These are phyloP conservation scores for Drosophila paramelanica DNA, from an alignment of 2,888 invertebrate species.

Conservation along the genomic window DNA sequence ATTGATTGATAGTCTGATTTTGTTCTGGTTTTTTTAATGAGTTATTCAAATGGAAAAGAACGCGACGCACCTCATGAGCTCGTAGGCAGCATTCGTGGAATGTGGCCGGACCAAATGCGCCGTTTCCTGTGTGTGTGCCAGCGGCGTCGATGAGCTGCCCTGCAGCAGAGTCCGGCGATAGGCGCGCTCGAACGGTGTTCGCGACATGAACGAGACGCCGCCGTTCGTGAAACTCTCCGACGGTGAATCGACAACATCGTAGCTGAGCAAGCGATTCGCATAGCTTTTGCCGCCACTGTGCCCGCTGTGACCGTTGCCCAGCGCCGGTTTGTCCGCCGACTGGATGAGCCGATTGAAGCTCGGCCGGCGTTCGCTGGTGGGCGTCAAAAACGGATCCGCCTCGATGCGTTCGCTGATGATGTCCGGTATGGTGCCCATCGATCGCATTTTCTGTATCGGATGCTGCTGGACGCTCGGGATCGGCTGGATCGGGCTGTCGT, in stretches of 20 bases:
- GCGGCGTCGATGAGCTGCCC: constrained; percentile 82
- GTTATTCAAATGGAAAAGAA: constrained; percentile 49
- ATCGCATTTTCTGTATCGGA: constrained; percentile 85
- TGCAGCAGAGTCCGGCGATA: constrained; percentile 83
- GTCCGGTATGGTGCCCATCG: constrained; percentile 85
- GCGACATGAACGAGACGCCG: constrained; percentile 81
- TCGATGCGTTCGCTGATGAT: constrained; percentile 82
- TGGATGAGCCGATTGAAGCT: constrained; percentile 74
- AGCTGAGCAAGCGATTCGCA: constrained; percentile 67
- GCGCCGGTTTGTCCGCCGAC: constrained; percentile 73
- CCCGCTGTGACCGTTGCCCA: constrained; percentile 33
- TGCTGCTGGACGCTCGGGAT: constrained; percentile 48
- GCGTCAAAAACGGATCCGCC: constrained; percentile 84
- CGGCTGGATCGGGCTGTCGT: constrained; percentile 66
- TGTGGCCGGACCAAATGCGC: constrained; percentile 68
- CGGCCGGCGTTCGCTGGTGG: constrained; percentile 82
- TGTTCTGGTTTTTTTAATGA: constrained; percentile 10
- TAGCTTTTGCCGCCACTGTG: constrained; percentile 30
- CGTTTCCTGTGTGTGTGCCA: constrained; percentile 58
- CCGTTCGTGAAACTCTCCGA: constrained; percentile 63
- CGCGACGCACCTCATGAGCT: constrained; percentile 83
- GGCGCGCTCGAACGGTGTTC: constrained; percentile 84
- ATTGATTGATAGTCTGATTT: constrained; percentile 6
- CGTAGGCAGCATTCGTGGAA: constrained; percentile 82
- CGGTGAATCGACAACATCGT: constrained; percentile 76